Conservation (phyloP, 2,797 vertebrate genomes). For the Pitangus sulphuratus region DNA sequence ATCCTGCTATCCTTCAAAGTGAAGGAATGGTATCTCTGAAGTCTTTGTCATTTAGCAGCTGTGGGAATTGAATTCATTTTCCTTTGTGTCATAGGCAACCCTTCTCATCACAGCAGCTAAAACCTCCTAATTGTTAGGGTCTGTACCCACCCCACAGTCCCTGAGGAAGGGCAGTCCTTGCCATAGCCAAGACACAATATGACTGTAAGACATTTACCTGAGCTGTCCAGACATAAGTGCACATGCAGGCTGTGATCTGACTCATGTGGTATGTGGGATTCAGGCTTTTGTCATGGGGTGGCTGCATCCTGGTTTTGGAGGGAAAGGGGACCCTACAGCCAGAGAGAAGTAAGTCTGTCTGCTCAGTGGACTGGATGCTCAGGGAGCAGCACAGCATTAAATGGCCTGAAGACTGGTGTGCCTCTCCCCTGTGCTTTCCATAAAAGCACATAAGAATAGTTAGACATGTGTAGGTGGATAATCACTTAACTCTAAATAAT, state of each 20-base stretch:
- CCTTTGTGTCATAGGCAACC: background rate
- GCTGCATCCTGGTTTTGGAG: background rate
- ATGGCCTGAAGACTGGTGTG: background rate
- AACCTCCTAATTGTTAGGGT: constrained; percentile 22
- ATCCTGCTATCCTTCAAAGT: constrained; percentile 44
- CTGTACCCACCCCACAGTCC: background rate
- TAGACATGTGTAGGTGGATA: background rate
- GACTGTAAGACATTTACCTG: background rate
- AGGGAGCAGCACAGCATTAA: background rate
- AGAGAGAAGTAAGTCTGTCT: background rate
- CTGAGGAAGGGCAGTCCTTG: background rate
- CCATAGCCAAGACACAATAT: accelerated
- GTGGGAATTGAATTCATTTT: constrained; percentile 30
- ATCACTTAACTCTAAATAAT: background rate
- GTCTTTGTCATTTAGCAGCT: constrained; percentile 42
- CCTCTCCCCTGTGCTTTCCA: background rate
- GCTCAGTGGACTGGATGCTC: background rate
- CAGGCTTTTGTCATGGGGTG: background rate
- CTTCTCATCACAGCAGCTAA: background rate
- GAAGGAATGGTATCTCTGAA: constrained; percentile 30
- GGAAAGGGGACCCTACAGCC: background rate
- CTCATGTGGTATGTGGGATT: background rate
- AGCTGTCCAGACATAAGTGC: background rate
- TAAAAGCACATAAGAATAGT: background rate
- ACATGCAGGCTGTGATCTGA: background rate